phyloP scores from a whole-genome alignment of 2,888 invertebrate genomes.

The Drosophila falleni region DNA sequence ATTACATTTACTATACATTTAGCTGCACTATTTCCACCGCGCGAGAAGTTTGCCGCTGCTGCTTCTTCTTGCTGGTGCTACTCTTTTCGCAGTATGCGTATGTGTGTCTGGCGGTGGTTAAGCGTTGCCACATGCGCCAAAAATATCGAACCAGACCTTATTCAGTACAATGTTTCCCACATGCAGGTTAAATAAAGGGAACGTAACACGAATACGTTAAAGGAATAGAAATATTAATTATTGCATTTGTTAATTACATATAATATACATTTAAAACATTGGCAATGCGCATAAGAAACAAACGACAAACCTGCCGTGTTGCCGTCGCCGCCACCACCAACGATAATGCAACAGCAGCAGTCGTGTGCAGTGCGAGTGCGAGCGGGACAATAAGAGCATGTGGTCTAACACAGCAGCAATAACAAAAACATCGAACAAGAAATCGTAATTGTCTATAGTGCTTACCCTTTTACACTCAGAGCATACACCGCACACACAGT shows the following conservation, averaged over 20 bases:
- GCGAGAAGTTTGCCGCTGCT: constrained; percentile 75
- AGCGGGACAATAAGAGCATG: constrained; percentile 58
- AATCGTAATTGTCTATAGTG: constrained; percentile 63
- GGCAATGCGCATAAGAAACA: constrained; percentile 26
- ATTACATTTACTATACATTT: constrained; percentile 34
- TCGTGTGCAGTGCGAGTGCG: constrained; percentile 32
- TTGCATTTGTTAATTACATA: constrained; percentile 13
- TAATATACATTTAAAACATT: constrained; percentile 15
- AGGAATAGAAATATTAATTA: constrained; percentile 1
- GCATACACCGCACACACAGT: constrained; percentile 75
- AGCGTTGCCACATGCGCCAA: constrained; percentile 63
- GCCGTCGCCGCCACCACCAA: constrained; percentile 22
- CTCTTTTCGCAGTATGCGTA: constrained; percentile 66
- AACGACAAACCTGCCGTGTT: constrained; percentile 53
- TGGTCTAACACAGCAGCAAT: constrained; percentile 41
- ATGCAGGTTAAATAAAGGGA: constrained; percentile 26
- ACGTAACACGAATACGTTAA: constrained; percentile 3
- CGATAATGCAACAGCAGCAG: constrained; percentile 52
- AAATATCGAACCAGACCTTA: constrained; percentile 49
- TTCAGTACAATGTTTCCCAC: constrained; percentile 28
- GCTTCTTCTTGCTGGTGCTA: constrained; percentile 56
- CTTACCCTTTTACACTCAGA: constrained; percentile 76
- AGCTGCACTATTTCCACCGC: constrained; percentile 60
- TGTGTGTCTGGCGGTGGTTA: constrained; percentile 41
- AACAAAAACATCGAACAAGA: constrained; percentile 60